A percentile compares a stretch with the other conserved stretches of the same genome.
Conservation (phyloP, 1,140 invertebrate species). For the Leptoteleia sp. region DNA sequence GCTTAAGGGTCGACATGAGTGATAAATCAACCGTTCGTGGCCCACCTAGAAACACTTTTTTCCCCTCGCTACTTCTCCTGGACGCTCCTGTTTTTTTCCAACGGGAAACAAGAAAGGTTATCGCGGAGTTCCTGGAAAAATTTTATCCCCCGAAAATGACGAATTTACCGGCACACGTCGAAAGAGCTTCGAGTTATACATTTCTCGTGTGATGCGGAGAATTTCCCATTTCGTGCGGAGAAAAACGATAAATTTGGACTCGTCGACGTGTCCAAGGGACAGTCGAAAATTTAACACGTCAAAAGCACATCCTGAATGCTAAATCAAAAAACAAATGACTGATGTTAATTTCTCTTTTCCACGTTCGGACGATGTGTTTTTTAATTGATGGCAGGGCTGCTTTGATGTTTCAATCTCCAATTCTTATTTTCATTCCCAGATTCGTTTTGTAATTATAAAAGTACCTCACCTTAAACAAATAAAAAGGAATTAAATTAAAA, state of each 20-base stretch:
- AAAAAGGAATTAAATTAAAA: too few relatives aligned
- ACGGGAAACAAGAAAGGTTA: constrained; percentile 19
- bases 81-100: neutral
- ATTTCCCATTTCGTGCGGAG: constrained; percentile 18
- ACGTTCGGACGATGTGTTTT: constrained; percentile 11
- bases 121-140: constrained; percentile 16
- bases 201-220: constrained; percentile 4
- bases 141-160: constrained; percentile 18
- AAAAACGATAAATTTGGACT: constrained; percentile 36
- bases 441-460: too few relatives aligned
- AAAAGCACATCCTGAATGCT: constrained; percentile 32
- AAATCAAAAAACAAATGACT: constrained; percentile 47
- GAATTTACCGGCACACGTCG: constrained; percentile 11
- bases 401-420: neutral
- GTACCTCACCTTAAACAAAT: too few relatives aligned
- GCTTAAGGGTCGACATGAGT: constrained; percentile 40
- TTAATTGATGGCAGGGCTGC: constrained; percentile 5
- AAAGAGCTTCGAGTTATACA: constrained; percentile 18
- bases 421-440: too few relatives aligned
- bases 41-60: constrained; percentile 11
- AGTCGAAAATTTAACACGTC: constrained; percentile 40
- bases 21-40: constrained; percentile 32
- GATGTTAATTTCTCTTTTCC: constrained; percentile 18
- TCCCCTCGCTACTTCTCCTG: neutral
- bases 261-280: constrained; percentile 40